Conservation (phyloP, 2,888 invertebrate species). For the Tipula lateralis region DNA sequence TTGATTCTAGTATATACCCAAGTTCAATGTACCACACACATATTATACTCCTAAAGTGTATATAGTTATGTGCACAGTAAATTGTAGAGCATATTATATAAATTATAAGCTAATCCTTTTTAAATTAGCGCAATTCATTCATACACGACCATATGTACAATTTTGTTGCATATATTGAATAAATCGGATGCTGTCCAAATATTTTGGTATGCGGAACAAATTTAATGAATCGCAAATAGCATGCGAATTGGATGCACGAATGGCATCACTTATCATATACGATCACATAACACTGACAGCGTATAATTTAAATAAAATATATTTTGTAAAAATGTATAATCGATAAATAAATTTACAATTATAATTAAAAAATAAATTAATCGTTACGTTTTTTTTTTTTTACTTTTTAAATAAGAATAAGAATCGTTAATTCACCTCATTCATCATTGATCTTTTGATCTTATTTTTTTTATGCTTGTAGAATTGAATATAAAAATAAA, state of each 20-base stretch:
- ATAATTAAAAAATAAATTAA: constrained; percentile 24
- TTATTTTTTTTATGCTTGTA: background rate
- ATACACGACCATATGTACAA: background rate
- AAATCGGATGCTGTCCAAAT: background rate
- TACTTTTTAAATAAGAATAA: background rate
- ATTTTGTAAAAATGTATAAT: background rate
- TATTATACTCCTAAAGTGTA: background rate
- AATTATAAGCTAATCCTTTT: background rate
- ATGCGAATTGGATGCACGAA: background rate
- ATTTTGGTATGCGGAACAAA: background rate
- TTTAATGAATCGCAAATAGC: background rate
- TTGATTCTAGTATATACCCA: background rate
- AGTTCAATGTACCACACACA: constrained; percentile 19
- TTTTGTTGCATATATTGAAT: background rate
- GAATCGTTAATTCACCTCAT: constrained; percentile 7
- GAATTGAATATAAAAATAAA: background rate
- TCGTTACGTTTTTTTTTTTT: background rate
- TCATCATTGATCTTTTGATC: constrained; percentile 24
- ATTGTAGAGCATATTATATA: background rate
- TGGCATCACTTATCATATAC: background rate
- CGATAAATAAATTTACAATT: constrained; percentile 15
- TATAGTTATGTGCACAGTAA: background rate
- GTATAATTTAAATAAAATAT: constrained; percentile 6
- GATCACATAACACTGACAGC: background rate
- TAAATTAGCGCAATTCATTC: background rate